Conservation (phyloP, 2,797 vertebrate genomes). For the Clangula hyemalis region DNA sequence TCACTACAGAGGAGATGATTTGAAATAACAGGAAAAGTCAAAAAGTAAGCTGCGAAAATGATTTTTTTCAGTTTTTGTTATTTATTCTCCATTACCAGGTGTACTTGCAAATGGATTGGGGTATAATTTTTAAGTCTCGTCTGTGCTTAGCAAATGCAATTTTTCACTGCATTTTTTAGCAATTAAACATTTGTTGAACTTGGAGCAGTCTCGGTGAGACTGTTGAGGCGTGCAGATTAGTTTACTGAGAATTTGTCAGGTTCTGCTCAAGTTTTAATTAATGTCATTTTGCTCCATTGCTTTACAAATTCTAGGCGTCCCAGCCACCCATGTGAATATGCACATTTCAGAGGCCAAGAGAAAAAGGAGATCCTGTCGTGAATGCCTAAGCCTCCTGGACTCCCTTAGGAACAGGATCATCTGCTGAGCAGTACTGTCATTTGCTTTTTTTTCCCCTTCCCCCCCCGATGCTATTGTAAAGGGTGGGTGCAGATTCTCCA, state of each 20-base stretch:
- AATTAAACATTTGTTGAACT: background rate
- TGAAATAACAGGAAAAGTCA: background rate
- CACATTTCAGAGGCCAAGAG: background rate
- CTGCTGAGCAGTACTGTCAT: background rate
- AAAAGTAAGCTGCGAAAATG: background rate
- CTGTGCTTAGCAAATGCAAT: background rate
- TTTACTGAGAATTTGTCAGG: background rate
- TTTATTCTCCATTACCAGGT: conserved; percentile 6
- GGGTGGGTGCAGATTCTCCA: background rate
- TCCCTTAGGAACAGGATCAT: background rate
- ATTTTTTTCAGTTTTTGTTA: background rate
- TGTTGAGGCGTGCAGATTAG: background rate
- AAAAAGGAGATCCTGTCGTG: background rate
- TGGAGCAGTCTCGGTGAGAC: background rate
- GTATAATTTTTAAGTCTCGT: background rate
- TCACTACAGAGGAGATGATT: background rate
- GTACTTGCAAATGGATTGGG: background rate
- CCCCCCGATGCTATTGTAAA: background rate
- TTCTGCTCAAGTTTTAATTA: conserved; percentile 9
- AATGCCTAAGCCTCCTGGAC: background rate
- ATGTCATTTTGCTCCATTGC: background rate
- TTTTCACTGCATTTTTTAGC: background rate
- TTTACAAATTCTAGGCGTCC: background rate
- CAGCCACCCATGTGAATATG: background rate
- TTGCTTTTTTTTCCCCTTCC: background rate